phyloP scores from a whole-genome alignment of 2,797 vertebrate species.

The Danio choprae region DNA sequence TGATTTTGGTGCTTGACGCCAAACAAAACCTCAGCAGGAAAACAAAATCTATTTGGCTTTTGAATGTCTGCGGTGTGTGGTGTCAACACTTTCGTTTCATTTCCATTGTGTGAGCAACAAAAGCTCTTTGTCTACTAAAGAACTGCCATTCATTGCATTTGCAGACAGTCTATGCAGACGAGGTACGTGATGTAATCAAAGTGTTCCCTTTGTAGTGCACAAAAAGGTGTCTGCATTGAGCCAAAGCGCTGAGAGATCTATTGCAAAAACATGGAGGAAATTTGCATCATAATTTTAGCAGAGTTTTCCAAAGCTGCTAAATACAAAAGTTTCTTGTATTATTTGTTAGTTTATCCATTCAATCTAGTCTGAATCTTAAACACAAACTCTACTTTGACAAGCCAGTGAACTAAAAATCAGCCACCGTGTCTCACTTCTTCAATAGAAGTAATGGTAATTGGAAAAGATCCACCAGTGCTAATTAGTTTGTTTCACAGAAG shows the following conservation, averaged over 20 bases:
- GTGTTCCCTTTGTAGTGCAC: not conserved
- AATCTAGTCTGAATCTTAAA: not conserved
- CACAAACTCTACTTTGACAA: not conserved
- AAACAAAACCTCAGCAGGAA: conserved; percentile 29
- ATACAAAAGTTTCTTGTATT: not conserved
- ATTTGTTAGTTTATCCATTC: not conserved
- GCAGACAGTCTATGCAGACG: not conserved
- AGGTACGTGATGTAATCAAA: not conserved
- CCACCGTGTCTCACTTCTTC: not conserved
- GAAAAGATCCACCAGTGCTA: not conserved
- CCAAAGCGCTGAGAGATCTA: not conserved
- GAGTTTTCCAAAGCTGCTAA: not conserved
- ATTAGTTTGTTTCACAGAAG: conserved; percentile 3
- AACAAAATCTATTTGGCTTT: conserved; percentile 5
- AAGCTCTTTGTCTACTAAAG: not conserved
- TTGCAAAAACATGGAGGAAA: not conserved
- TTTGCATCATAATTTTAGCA: not conserved
- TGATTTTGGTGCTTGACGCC: conserved; percentile 7
- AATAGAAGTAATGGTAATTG: not conserved
- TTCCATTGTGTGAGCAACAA: conserved; percentile 2
- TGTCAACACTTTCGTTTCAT: conserved; percentile 8
- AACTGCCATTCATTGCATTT: not conserved
- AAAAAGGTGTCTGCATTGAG: not conserved
- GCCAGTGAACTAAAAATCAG: conserved; percentile 16
- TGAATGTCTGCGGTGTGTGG: not conserved